These are phyloP conservation scores for Luidia sarsii DNA, from an alignment of 53 echinoderm and acorn worm genomes.

Conservation along the genomic window DNA sequence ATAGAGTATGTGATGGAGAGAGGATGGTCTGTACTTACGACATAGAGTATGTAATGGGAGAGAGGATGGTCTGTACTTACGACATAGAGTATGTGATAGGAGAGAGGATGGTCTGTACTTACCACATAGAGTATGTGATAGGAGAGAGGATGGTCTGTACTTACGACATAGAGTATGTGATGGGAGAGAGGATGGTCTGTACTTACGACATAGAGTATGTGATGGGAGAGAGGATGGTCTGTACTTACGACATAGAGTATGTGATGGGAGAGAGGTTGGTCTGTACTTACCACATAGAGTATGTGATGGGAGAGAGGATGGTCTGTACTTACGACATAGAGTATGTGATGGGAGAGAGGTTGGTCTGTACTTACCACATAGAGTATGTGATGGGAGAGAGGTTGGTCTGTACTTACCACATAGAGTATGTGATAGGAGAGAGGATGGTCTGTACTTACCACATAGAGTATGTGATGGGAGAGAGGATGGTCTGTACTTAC, in stretches of 20 bases:
- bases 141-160: slow-evolving; percentile 76
- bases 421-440: slow-evolving; percentile 87
- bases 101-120: slow-evolving; percentile 73
- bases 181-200: slow-evolving; percentile 82
- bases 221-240: slow-evolving; percentile 87
- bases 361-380: slow-evolving; percentile 73
- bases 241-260: slow-evolving; percentile 80
- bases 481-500: slow-evolving; percentile 81
- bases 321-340: slow-evolving; percentile 74
- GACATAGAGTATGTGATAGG: slow-evolving; percentile 84
- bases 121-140: slow-evolving; percentile 89
- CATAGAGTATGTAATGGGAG: slow-evolving; percentile 83
- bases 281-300: slow-evolving; percentile 73
- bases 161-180: slow-evolving; percentile 84
- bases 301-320: slow-evolving; percentile 93
- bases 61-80: slow-evolving; percentile 81
- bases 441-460: slow-evolving; percentile 80
- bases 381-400: slow-evolving; percentile 88
- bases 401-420: slow-evolving; percentile 77
- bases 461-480: slow-evolving; percentile 84
- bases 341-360: slow-evolving; percentile 90
- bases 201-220: slow-evolving; percentile 83
- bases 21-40: slow-evolving; percentile 79
- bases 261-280: slow-evolving; percentile 92
- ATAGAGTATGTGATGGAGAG: slow-evolving; percentile 84